Percentiles rank a stretch among this genome's conserved stretches.
phyloP scores from a whole-genome alignment of 1,140 invertebrate species.

The Charaxes varanes region DNA sequence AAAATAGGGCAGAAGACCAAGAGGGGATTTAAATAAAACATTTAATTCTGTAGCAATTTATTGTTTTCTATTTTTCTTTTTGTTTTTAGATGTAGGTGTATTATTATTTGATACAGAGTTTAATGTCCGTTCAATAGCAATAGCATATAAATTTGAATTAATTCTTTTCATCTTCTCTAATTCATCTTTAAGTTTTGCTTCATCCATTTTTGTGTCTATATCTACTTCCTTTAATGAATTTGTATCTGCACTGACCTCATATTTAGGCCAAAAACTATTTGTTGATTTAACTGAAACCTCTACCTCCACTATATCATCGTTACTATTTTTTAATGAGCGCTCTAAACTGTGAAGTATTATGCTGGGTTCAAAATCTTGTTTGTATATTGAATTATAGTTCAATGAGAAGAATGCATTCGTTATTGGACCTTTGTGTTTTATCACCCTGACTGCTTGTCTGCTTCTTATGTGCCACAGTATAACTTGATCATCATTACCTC shows the following conservation, averaged over 20 bases:
- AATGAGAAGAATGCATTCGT: slow-evolving; percentile 79
- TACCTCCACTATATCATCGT: slow-evolving; percentile 44
- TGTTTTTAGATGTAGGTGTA: slow-evolving; percentile 31
- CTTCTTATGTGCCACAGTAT: slow-evolving; percentile 88
- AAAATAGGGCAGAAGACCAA: too few species aligned
- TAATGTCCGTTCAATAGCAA: slow-evolving; percentile 45
- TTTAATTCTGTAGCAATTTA: slow-evolving; percentile 18
- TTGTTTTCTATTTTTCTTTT: slow-evolving; percentile 33
- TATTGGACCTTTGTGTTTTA: slow-evolving; percentile 82
- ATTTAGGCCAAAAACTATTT: slow-evolving; percentile 47
- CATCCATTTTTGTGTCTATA: slow-evolving; percentile 29
- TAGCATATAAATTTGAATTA: slow-evolving; percentile 49
- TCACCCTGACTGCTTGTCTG: slow-evolving; percentile 79
- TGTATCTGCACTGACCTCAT: slow-evolving; percentile 14
- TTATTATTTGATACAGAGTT: slow-evolving; percentile 28
- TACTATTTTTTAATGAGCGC: slow-evolving; percentile 47
- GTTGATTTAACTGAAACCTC: slow-evolving; percentile 47
- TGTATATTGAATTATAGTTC: slow-evolving; percentile 48
- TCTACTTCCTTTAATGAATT: slow-evolving; percentile 26
- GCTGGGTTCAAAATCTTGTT: slow-evolving; percentile 49
- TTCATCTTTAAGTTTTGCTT: slow-evolving; percentile 35
- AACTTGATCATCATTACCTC: slow-evolving; percentile 82
- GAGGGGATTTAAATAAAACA: slow-evolving; percentile 8
- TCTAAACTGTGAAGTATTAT: slow-evolving; percentile 54
- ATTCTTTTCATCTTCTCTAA: slow-evolving; percentile 47